Evolutionary conservation across 2,888 invertebrate species (phyloP).

Genomic region (Hipparchia semele): DNA sequence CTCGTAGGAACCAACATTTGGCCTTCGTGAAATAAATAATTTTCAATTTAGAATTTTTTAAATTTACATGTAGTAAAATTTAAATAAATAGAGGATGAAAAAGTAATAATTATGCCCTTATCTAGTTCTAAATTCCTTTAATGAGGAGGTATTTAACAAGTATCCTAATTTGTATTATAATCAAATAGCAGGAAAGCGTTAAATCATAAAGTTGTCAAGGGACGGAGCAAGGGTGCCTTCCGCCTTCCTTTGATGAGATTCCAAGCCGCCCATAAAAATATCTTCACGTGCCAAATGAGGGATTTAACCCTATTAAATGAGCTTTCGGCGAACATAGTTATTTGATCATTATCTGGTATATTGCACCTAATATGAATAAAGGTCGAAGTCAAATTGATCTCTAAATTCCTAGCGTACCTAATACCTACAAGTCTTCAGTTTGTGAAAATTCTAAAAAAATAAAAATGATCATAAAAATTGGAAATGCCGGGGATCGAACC

Average conservation of each 20-base stretch:
- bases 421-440: no score
- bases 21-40: no score
- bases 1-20: no score
- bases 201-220: constrained; percentile 70
- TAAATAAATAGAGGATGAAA: no score
- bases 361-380: constrained; percentile 12
- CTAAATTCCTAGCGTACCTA: no score
- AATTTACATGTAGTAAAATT: no score
- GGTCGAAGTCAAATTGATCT: not conserved
- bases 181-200: constrained; percentile 52
- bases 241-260: constrained; percentile 56
- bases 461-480: constrained; percentile 59
- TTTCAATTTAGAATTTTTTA: no score
- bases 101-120: constrained; percentile 12
- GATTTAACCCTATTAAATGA: constrained; percentile 59
- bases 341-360: constrained; percentile 27
- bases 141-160: not conserved
- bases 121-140: not conserved
- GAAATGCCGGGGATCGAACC: constrained; percentile 98
- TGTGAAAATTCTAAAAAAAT: no score
- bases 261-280: constrained; percentile 70
- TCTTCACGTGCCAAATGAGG: constrained; percentile 62
- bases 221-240: constrained; percentile 44
- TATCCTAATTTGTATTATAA: constrained; percentile 28
- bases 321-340: constrained; percentile 23